A percentile compares a stretch with the other conserved stretches of the same genome.
phyloP scores from a whole-genome alignment of 1,140 invertebrate species.

The Apis cerana region DNA sequence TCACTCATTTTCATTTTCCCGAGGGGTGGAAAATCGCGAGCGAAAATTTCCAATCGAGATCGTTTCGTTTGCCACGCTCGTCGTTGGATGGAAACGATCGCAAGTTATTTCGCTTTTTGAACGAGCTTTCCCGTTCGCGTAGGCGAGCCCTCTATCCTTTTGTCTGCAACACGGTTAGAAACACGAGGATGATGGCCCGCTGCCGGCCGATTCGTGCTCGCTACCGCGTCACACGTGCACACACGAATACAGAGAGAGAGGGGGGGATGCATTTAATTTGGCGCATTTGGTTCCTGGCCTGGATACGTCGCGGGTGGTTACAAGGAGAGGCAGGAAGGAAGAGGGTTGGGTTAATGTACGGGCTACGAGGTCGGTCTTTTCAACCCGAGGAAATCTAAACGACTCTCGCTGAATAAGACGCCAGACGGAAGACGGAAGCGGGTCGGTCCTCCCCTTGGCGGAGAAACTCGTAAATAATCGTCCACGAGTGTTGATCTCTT shows the following conservation, averaged over 20 bases:
- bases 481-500: background rate
- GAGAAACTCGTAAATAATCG: slow-evolving; percentile 44
- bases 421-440: slow-evolving; percentile 39
- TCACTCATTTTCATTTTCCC: no score
- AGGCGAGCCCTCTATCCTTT: slow-evolving; percentile 19
- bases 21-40: no score
- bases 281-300: slow-evolving; percentile 30
- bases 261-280: slow-evolving; percentile 43
- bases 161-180: slow-evolving; percentile 26
- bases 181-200: slow-evolving; percentile 30
- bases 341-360: slow-evolving; percentile 41
- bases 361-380: slow-evolving; percentile 37
- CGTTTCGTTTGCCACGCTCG: no score
- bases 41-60: no score
- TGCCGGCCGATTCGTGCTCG: background rate
- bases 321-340: slow-evolving; percentile 35
- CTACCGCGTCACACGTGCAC: no score
- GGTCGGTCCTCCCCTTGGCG: slow-evolving; percentile 14
- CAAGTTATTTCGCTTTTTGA: slow-evolving; percentile 1
- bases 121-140: background rate
- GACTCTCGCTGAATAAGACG: slow-evolving; percentile 46
- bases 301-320: slow-evolving; percentile 23
- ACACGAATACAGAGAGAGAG: background rate
- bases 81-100: background rate
- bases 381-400: slow-evolving; percentile 33